phyloP scores from a whole-genome alignment of 2,888 invertebrate genomes.

The Zhuqinia jingwanae region DNA sequence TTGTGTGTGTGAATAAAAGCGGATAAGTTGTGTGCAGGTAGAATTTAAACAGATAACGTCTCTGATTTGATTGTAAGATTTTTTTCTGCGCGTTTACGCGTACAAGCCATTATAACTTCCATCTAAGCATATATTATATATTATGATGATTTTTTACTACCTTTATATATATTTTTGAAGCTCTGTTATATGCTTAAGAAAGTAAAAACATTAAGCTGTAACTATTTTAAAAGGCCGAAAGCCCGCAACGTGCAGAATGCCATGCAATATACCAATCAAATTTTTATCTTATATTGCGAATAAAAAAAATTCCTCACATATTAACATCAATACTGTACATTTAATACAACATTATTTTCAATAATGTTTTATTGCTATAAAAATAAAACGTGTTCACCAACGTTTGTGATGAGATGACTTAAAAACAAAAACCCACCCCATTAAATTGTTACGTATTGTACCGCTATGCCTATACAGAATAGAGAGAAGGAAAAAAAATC shows the following conservation, averaged over 20 bases:
- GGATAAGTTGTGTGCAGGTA: conserved; percentile 16
- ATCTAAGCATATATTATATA: not conserved
- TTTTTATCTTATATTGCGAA: conserved; percentile 16
- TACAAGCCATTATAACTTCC: not conserved
- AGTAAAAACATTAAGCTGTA: conserved; percentile 25
- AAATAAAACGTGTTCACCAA: conserved; percentile 8
- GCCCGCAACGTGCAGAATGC: too few species aligned
- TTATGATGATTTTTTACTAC: not conserved
- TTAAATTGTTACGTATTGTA: conserved; percentile 7
- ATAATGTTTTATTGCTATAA: not conserved
- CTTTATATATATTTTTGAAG: not conserved
- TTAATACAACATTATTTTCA: conserved; percentile 5
- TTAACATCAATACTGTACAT: conserved; percentile 33
- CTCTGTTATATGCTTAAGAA: conserved; percentile 14
- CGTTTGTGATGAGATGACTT: not conserved
- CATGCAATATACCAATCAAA: too few species aligned
- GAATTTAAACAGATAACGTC: conserved; percentile 21
- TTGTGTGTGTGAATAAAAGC: not conserved
- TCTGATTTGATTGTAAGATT: not conserved
- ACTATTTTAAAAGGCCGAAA: too few species aligned
- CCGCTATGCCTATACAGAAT: conserved; percentile 29
- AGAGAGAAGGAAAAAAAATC: not conserved
- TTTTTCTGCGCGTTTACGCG: not conserved
- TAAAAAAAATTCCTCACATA: not conserved
- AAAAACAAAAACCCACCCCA: not conserved